These are phyloP conservation scores for Cyclargus thomasi DNA, from an alignment of 1,140 invertebrate genomes.

Conservation along the genomic window DNA sequence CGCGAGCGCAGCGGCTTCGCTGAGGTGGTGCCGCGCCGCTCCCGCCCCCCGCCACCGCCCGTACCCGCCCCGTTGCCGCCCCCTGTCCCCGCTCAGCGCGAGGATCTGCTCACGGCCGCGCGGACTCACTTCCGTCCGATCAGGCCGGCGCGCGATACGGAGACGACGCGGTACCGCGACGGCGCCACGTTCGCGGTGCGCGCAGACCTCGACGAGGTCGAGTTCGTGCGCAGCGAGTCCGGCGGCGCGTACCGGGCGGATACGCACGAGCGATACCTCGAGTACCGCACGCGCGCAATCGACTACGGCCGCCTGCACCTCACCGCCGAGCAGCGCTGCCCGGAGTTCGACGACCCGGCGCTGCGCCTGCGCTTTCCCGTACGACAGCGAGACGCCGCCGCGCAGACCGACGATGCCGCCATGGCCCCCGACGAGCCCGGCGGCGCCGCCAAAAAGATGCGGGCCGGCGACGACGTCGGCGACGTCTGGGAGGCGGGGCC, in stretches of 20 bases:
- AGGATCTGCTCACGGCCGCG: constrained; percentile 82
- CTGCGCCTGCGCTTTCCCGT: constrained; percentile 73
- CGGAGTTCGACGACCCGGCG: constrained; percentile 54
- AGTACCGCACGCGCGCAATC: constrained; percentile 67
- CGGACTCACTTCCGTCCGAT: constrained; percentile 87
- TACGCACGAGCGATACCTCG: constrained; percentile 68
- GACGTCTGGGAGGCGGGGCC: constrained; percentile 42
- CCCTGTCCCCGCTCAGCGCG: constrained; percentile 49
- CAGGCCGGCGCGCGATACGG: constrained; percentile 76
- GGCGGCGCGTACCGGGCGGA: constrained; percentile 67
- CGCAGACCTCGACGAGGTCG: constrained; percentile 77
- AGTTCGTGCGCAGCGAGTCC: constrained; percentile 69
- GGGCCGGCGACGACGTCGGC: constrained; percentile 33
- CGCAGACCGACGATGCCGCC: constrained; percentile 69
- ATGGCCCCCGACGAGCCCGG: constrained; percentile 49
- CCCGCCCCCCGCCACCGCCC: constrained; percentile 41
- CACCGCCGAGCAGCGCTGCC: constrained; percentile 59
- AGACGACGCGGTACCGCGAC: constrained; percentile 81
- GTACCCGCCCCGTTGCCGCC: constrained; percentile 25
- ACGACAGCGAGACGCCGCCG: constrained; percentile 68
- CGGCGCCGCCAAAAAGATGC: constrained; percentile 54
- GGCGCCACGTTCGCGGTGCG: constrained; percentile 82
- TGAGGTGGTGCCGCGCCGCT: constrained; percentile 72
- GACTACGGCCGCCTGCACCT: constrained; percentile 62
- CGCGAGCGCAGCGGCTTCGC: constrained; percentile 76